Evolutionary conservation across 2,113 vertebrate genomes (phyloP).

Genomic region (Meriones unguiculatus): DNA sequence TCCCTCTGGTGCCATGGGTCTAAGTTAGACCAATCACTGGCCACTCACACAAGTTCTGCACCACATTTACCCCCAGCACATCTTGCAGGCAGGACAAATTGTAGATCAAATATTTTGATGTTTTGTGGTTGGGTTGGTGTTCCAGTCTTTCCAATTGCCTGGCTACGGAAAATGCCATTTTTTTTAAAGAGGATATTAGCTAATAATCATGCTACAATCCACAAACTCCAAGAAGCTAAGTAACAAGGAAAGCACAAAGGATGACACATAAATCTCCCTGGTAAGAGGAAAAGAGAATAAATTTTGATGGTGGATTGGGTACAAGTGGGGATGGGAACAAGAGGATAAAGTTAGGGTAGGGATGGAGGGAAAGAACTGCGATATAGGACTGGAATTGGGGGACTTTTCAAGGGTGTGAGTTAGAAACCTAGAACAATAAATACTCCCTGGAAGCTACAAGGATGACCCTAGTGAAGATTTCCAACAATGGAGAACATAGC

Average conservation of each 20-base stretch:
- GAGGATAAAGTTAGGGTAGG: neutral
- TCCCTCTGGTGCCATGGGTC: neutral
- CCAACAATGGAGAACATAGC: neutral
- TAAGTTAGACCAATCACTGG: neutral
- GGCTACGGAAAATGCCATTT: neutral
- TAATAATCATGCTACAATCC: neutral
- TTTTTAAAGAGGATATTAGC: neutral
- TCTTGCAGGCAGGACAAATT: neutral
- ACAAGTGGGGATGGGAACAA: neutral
- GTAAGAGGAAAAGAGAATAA: neutral
- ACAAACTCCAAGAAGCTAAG: neutral
- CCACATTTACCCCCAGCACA: neutral
- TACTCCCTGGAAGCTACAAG: neutral
- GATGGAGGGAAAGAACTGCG: neutral
- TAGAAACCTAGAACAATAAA: neutral
- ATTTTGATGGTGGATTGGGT: neutral
- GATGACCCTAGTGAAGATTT: neutral
- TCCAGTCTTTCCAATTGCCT: too few species aligned
- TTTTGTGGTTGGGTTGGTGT: too few species aligned
- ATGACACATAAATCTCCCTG: neutral
- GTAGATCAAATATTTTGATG: neutral
- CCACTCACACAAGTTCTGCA: neutral
- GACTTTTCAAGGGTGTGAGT: neutral
- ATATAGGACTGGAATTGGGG: neutral
- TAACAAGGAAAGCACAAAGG: neutral